Base-by-base conservation (phyloP, 2,888 invertebrate species). In the Phrixothrix hirtus region DNA sequence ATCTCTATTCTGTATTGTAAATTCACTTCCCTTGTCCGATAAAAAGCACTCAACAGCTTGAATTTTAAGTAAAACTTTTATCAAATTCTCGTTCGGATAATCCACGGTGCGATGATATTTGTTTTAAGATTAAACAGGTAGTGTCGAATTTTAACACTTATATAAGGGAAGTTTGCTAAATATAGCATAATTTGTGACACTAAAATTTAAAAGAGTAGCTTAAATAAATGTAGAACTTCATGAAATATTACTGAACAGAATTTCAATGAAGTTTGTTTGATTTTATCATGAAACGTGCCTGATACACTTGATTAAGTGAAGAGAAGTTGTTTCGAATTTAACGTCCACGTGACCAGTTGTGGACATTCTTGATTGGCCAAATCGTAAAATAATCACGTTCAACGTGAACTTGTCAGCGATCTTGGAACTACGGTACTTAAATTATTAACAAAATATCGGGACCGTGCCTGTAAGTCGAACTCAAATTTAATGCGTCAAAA, bases 21-120 rank as follows among this genome's bases (percentile, higher is more conserved):
- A 76, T 76, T 76, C 76, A 75, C 75, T 76, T 76, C 75, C 69
- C 76, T 74, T 77, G 76, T 77, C 75, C 75, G 71, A 73, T 74
- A 73, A 75, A 75, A 76, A 75, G 75, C 73, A 71, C 71, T 72
- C 67, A 66, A 53, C 66, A 64, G 64, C 67, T 67, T 71, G 73
- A 71, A 74, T 74, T 74, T 73, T 72, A 73, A 73, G 69, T 51
- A 57, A 53, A 64, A 62, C 62, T 64, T 64, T 62, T 58, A 58
- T 51, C 32, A 44, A 57, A 37, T 42, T 30, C 39, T 36, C 36
- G n/a, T 21, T 34, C 34, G 48, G 43, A 42, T 46, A 44, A 49
- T 44, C 46, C 34, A 55, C 25, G 50, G 55, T 53, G 41, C 48
- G 52, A 52, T 55, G 59, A 55, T 57, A 57, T 56, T 55, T 57